Percentiles rank a stretch among this genome's conserved stretches.
phyloP scores from a whole-genome alignment of 2,113 vertebrate species.

The Oxyruncus cristatus region DNA sequence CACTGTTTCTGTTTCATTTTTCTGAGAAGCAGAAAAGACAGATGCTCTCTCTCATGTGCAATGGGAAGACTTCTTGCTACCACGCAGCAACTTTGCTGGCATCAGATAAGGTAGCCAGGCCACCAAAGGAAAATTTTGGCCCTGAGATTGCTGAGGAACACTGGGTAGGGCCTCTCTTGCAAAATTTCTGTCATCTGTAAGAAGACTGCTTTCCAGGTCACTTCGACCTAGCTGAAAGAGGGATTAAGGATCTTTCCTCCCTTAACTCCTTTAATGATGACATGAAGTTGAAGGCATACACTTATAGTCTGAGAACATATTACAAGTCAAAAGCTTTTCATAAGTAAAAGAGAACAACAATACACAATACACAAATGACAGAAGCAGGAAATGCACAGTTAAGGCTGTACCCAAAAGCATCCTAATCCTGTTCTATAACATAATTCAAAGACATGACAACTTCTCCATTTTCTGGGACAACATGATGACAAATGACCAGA shows the following conservation, averaged over 20 bases:
- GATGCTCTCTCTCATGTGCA: neutral
- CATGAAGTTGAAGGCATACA: neutral
- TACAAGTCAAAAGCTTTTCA: neutral
- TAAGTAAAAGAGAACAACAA: neutral
- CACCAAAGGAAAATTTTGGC: neutral
- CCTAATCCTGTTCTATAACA: neutral
- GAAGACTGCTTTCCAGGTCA: neutral
- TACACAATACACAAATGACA: neutral
- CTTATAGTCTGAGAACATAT: neutral
- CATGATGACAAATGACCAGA: neutral
- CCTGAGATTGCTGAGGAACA: neutral
- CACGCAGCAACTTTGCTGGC: neutral
- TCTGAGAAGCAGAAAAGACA: neutral
- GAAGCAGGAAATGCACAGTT: neutral
- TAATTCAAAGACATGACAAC: neutral
- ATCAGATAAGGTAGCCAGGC: neutral
- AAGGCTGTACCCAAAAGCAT: neutral
- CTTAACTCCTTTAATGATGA: neutral
- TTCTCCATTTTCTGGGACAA: neutral
- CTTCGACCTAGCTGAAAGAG: neutral
- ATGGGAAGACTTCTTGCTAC: neutral
- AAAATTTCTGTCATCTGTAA: neutral
- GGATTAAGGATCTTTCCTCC: neutral
- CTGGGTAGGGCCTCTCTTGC: neutral
- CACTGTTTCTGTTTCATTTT: neutral